A percentile compares a stretch with the other conserved stretches of the same genome.
Evolutionary conservation across 2,113 vertebrate species (phyloP).

Genomic region (Callocephalon fimbriatum): DNA sequence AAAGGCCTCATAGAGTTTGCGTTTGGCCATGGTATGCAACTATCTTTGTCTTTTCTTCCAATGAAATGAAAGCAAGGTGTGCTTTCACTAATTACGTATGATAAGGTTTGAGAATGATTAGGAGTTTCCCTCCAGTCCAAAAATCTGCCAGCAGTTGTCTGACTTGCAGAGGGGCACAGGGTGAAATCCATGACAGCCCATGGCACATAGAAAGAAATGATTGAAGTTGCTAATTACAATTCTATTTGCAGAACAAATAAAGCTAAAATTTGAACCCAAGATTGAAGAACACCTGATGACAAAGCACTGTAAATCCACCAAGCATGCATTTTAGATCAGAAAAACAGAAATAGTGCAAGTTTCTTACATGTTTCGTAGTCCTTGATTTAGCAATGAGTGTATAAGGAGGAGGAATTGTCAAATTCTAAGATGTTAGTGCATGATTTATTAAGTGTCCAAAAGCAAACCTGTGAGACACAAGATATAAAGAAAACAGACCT

Average conservation of each 20-base stretch:
- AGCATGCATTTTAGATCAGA: background rate
- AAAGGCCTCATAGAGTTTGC: background rate
- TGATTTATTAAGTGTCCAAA: constrained; percentile 84
- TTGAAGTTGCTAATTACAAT: constrained; percentile 12
- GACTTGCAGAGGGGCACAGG: background rate
- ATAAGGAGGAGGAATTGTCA: constrained; percentile 46
- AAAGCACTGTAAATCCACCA: background rate
- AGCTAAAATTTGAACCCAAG: background rate
- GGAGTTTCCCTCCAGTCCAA: constrained; percentile 31
- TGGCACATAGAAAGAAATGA: background rate
- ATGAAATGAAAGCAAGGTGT: constrained; percentile 35
- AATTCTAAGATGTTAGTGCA: constrained; percentile 71
- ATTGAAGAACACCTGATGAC: background rate
- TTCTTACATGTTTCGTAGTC: background rate
- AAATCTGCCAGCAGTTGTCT: constrained; percentile 56
- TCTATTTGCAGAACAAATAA: background rate
- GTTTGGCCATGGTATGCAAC: background rate
- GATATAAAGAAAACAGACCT: constrained; percentile 80
- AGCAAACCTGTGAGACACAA: constrained; percentile 67
- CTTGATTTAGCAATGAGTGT: constrained; percentile 42
- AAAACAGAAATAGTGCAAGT: background rate
- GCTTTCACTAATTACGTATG: background rate
- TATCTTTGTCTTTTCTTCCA: constrained; percentile 37
- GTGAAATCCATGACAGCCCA: constrained; percentile 1
- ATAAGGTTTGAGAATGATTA: background rate